A percentile compares a stretch with the other conserved stretches of the same genome.
Evolutionary conservation across 2,797 vertebrate genomes (phyloP).

Genomic region (Aselliscus stoliczkanus): DNA sequence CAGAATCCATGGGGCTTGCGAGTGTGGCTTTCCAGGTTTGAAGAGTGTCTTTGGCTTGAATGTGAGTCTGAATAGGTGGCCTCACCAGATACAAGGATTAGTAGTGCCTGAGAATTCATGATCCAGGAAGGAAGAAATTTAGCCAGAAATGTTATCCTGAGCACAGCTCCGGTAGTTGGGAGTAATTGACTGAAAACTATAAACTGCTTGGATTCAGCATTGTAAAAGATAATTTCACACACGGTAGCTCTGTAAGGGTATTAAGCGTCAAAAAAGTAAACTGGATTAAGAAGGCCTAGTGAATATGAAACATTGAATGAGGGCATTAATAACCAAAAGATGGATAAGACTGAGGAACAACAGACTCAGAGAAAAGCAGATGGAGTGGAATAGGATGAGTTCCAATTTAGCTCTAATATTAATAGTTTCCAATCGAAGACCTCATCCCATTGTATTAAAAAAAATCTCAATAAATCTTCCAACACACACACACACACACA

Average conservation of each 20-base stretch:
- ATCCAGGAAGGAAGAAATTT: slow-evolving; percentile 66
- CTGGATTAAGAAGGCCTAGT: slow-evolving; percentile 68
- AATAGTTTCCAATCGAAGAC: background rate
- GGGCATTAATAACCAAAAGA: slow-evolving; percentile 51
- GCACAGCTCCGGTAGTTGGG: slow-evolving; percentile 49
- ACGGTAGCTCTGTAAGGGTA: slow-evolving; percentile 56
- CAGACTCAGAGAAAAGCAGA: slow-evolving; percentile 29
- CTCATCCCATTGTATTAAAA: background rate
- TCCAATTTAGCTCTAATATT: slow-evolving; percentile 21
- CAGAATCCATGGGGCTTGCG: background rate
- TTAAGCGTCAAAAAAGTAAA: slow-evolving; percentile 72
- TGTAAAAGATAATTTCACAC: slow-evolving; percentile 77
- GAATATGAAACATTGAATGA: slow-evolving; percentile 54
- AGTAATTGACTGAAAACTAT: slow-evolving; percentile 77
- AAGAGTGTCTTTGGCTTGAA: slow-evolving; percentile 25
- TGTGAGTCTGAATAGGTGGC: background rate
- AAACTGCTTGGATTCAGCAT: slow-evolving; percentile 66
- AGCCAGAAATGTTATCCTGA: slow-evolving; percentile 52
- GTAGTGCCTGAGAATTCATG: slow-evolving; percentile 64
- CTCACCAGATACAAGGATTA: slow-evolving; percentile 42
- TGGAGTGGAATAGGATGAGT: background rate
- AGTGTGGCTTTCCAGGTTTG: slow-evolving; percentile 21
- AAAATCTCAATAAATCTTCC: background rate
- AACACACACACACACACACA: too few species aligned
- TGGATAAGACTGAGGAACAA: slow-evolving; percentile 40